phyloP scores from a whole-genome alignment of 2,113 vertebrate species.

The Aythya baeri region DNA sequence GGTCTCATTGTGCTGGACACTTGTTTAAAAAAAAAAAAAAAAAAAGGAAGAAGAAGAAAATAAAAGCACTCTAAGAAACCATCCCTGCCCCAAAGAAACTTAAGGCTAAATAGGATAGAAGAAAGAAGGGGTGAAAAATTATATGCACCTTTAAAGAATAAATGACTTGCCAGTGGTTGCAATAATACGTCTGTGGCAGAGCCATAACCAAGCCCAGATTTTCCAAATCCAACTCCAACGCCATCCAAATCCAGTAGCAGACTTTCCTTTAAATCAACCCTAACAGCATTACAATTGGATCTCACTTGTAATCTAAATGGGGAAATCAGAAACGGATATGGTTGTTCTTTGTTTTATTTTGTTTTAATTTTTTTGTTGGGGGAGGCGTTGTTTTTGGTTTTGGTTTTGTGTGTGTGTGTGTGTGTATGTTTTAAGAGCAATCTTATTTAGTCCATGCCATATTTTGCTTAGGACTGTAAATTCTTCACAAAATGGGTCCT shows the following conservation, averaged over 20 bases:
- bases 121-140: neutral
- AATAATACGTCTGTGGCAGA: neutral
- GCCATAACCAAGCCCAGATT: neutral
- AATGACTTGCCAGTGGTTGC: neutral
- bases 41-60: neutral
- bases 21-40: neutral
- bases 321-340: neutral
- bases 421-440: neutral
- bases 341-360: neutral
- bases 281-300: neutral
- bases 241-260: conserved; percentile 3
- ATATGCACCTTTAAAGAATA: neutral
- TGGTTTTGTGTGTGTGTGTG: too few species aligned
- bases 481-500: conserved; percentile 18
- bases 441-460: neutral
- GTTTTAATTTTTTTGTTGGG: too few species aligned
- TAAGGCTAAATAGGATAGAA: neutral
- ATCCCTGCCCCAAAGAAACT: neutral
- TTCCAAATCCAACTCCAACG: conserved; percentile 1
- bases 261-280: neutral
- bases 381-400: too few species aligned
- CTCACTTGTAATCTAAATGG: neutral
- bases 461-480: conserved; percentile 14
- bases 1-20: conserved; percentile 27
- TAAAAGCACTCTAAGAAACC: neutral